A percentile compares a stretch with the other conserved stretches of the same genome.
These are phyloP conservation scores for Nematopogon swammerdamellus DNA, from an alignment of 2,888 invertebrate species.

Conservation along the genomic window DNA sequence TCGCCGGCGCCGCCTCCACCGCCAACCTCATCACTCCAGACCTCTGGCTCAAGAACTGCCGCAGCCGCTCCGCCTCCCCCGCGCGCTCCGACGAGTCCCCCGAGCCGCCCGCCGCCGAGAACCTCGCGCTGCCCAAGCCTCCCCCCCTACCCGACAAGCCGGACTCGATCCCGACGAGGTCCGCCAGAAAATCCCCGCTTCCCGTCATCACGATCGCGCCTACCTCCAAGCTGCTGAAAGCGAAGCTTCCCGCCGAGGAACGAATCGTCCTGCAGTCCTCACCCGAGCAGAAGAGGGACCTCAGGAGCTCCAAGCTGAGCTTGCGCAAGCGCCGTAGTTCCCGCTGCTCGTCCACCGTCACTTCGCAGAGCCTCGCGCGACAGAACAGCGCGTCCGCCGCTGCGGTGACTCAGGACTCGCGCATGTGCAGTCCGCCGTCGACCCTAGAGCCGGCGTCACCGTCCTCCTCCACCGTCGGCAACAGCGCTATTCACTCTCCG, in stretches of 20 bases:
- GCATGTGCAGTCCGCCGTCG: slow-evolving; percentile 37
- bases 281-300: slow-evolving; percentile 41
- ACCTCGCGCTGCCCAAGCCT: slow-evolving; percentile 19
- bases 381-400: slow-evolving; percentile 26
- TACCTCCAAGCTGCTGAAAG: slow-evolving; percentile 62
- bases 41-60: slow-evolving; percentile 83
- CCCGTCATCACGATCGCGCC: slow-evolving; percentile 66
- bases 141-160: slow-evolving; percentile 20
- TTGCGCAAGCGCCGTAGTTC: slow-evolving; percentile 43
- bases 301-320: slow-evolving; percentile 37
- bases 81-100: slow-evolving; percentile 54
- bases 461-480: slow-evolving; percentile 25
- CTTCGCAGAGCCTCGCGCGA: slow-evolving; percentile 33
- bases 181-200: slow-evolving; percentile 38
- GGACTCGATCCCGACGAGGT: slow-evolving; percentile 21
- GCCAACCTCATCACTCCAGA: slow-evolving; percentile 81
- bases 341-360: slow-evolving; percentile 41
- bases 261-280: slow-evolving; percentile 30
- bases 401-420: slow-evolving; percentile 44
- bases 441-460: slow-evolving; percentile 34
- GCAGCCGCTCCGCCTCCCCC: slow-evolving; percentile 61
- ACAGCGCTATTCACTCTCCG: slow-evolving; percentile 36
- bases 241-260: slow-evolving; percentile 32
- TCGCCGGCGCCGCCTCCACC: slow-evolving; percentile 46
- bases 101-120: slow-evolving; percentile 50